Evolutionary conservation across 2,113 vertebrate species (phyloP).

Genomic region (Litocranius walleri): DNA sequence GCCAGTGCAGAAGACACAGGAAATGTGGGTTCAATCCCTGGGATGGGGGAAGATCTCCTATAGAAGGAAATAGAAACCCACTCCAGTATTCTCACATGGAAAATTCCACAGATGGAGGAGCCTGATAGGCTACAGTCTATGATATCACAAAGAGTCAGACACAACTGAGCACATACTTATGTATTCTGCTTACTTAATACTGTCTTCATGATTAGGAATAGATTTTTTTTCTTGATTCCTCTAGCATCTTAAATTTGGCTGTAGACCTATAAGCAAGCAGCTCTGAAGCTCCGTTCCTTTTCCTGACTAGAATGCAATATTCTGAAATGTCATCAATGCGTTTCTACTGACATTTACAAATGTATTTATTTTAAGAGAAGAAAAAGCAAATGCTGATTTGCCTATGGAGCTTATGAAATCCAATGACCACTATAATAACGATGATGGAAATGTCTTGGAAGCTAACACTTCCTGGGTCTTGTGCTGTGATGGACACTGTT

Average conservation of each 20-base stretch:
- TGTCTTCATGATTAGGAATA: neutral
- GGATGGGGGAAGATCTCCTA: neutral
- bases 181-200: neutral
- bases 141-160: neutral
- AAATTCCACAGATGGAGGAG: neutral
- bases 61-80: neutral
- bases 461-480: neutral
- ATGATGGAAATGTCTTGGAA: accelerated
- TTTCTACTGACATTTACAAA: neutral
- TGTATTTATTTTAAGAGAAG: neutral
- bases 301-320: neutral
- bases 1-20: neutral
- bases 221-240: neutral
- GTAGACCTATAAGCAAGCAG: neutral
- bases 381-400: neutral
- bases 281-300: neutral
- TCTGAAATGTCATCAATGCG: accelerated
- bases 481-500: neutral
- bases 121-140: neutral
- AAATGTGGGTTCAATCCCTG: neutral
- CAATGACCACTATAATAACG: neutral
- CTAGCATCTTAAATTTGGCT: neutral
- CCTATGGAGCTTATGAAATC: neutral
- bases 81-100: neutral
- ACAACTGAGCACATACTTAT: neutral